Base-by-base conservation (phyloP, 2,797 vertebrate genomes). In the Paedocypris micromegethes region DNA sequence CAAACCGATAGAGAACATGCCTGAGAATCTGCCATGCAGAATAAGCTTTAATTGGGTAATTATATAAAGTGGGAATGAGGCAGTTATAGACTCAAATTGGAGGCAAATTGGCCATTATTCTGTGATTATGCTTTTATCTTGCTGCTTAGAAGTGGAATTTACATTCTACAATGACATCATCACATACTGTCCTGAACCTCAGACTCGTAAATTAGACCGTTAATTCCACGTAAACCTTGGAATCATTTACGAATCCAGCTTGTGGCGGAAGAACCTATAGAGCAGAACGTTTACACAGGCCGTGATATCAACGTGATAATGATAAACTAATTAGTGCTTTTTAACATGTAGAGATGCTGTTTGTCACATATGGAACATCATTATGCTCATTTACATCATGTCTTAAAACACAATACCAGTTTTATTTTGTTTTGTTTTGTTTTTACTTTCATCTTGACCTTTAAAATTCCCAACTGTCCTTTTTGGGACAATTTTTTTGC, bases 11-110 rank as follows among this genome's bases (percentile, higher is more conserved):
- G 75, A 79, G 73, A 78, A 77, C 39, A 8, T 72, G 53, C 72
- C 70, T 72, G 68, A 74, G 77, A 84, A 80, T 83, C 78, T 81
- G 81, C 82, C 81, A 64, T 79, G 70, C 72, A 65, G 58, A 78
- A 78, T 74, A 78, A 75, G 81, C 80, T 80, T 78, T 85, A 84
- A 89, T 83, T 84, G 81, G 83, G 74, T 86, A 79, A 86, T 87
- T 83, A 85, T 75, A 77, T 79, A 82, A 79, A 82, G 72, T 74
- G 61, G 78, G 72, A 76, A 84, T 81, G 82, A 83, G 78, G 80
- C 81, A 74, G 85, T 86, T 77, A 81, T 72, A 78, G 80, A 74
- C 66, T 74, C 81, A 81, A 78, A 83, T 82, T 80, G 82, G 79
- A 80, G 73, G 76, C 75, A 81, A 82, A 85, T 81, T 74, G 75